Evolutionary conservation across 2,797 vertebrate species (phyloP), one percentile per base, ranked within the genome.

Genomic region (Knipowitschia caucasica): DNA sequence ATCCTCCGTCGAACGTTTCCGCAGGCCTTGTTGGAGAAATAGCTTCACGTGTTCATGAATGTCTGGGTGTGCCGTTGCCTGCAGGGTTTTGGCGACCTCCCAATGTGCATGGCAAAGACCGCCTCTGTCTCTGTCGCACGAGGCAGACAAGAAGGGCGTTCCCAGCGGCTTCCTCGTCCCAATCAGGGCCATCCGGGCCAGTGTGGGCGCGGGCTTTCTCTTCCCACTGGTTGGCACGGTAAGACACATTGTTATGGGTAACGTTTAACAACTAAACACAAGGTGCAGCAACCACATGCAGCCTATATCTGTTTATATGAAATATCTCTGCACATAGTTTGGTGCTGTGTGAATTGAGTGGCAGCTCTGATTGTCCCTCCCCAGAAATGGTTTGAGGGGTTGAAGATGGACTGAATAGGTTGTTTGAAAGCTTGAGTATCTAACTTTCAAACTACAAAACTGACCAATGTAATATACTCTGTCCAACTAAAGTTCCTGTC

Each of bases 41-140:
- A n/a, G n/a, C n/a, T n/a, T n/a, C n/a, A n/a, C 2, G 5, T 4
- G 3, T 39, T 20, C 36, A 50, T 43, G 14, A 39, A 26, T 53
- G 45, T 36, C 15, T 23, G 11, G 61, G 6, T 12, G 39, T 53
- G 54, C 58, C 8, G 59, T 34, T 51, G 3, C 26, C 38, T 29
- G 36, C 62, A 99, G 97, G 96, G 96, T 17, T 99, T 99, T 75
- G 90, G 89, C 51, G 89, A 87, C 53, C 89, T 99, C 54, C 96
- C 96, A 11, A 91, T 99, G 72, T 99, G 97, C 85, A 99, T 99
- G 97, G 97, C 97, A 7, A 99, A 99, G 81, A 99, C n/a, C 96
- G 35, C 97, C 99, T 69, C 78, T 99, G 64, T 99, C 97, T 0
- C 87, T 99, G 33, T 98, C 95, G 59, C 97, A 99, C 5, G 92